A percentile compares a stretch with the other conserved stretches of the same genome.
Evolutionary conservation across 2,113 vertebrate species (phyloP).

Genomic region (Catharus fuscescens): DNA sequence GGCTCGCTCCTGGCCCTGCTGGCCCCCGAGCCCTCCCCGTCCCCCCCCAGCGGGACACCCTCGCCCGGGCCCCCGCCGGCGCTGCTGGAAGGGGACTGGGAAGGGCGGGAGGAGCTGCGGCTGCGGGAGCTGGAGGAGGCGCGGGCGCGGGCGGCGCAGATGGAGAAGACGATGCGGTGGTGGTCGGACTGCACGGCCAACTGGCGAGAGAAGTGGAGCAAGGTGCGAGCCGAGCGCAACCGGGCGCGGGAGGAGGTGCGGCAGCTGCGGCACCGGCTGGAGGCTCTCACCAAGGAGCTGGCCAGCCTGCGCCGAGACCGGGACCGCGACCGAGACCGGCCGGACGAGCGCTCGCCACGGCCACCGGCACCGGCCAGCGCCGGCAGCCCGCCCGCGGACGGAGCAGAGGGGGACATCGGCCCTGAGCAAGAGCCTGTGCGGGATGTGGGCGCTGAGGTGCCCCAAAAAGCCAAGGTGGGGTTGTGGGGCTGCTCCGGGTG

Average conservation of each 20-base stretch:
- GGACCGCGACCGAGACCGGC: slow-evolving; percentile 83
- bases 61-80: slow-evolving; percentile 82
- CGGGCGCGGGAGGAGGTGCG: slow-evolving; percentile 91
- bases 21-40: slow-evolving; percentile 85
- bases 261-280: slow-evolving; percentile 90
- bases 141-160: slow-evolving; percentile 89
- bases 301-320: slow-evolving; percentile 83
- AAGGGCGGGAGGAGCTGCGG: slow-evolving; percentile 93
- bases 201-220: slow-evolving; percentile 99
- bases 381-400: fast-evolving
- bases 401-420: slow-evolving; percentile 33
- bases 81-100: slow-evolving; percentile 88
- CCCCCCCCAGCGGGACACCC: slow-evolving; percentile 85
- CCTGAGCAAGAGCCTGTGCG: slow-evolving; percentile 88
- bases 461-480: slow-evolving; percentile 73
- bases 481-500: fast-evolving
- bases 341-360: slow-evolving; percentile 27
- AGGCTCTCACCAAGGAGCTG: slow-evolving; percentile 92
- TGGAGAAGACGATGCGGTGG: slow-evolving; percentile 99
- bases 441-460: slow-evolving; percentile 81
- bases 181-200: slow-evolving; percentile 98
- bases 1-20: slow-evolving; percentile 83
- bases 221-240: slow-evolving; percentile 93
- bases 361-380: slow-evolving; percentile 54
- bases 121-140: slow-evolving; percentile 94